Percentiles rank a stretch among this genome's conserved stretches.
These are phyloP conservation scores for Teleogryllus occipitalis DNA, from an alignment of 1,140 invertebrate genomes.

Conservation along the genomic window DNA sequence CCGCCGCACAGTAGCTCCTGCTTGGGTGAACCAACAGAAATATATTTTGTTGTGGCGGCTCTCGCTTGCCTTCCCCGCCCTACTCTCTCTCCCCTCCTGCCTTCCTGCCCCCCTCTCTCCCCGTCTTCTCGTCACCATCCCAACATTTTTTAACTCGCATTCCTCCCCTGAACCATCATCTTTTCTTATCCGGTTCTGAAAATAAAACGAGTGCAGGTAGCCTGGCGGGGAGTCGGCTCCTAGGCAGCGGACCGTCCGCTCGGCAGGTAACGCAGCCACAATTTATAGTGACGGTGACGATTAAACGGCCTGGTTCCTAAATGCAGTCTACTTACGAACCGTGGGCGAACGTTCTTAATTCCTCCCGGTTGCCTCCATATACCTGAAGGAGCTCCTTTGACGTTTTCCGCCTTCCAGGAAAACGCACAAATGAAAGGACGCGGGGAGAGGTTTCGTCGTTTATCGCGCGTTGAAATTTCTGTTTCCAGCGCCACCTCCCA, in stretches of 20 bases:
- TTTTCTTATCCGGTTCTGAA: slow-evolving; percentile 14
- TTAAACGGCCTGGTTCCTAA: not conserved
- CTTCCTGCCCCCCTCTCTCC: slow-evolving; percentile 1
- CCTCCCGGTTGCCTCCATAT: too few species aligned
- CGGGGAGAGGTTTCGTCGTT: too few species aligned
- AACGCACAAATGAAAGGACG: too few species aligned
- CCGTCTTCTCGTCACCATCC: slow-evolving; percentile 3
- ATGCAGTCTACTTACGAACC: not conserved
- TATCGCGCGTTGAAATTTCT: too few species aligned
- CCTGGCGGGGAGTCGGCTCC: not conserved
- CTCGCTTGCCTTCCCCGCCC: too few species aligned
- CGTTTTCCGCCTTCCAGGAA: too few species aligned
- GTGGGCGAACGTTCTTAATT: too few species aligned
- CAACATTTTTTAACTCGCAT: slow-evolving; percentile 13
- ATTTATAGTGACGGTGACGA: not conserved
- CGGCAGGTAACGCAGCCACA: not conserved
- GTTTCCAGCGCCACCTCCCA: too few species aligned
- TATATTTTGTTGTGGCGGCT: too few species aligned
- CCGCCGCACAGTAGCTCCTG: too few species aligned
- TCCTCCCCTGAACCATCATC: slow-evolving; percentile 14
- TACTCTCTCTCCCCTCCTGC: not conserved
- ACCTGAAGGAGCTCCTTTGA: too few species aligned
- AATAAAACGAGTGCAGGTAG: slow-evolving; percentile 14
- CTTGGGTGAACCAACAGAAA: slow-evolving; percentile 12
- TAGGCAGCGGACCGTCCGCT: too few species aligned